phyloP scores from a whole-genome alignment of 2,888 invertebrate species.

The Acanthacorydalis orientalis region DNA sequence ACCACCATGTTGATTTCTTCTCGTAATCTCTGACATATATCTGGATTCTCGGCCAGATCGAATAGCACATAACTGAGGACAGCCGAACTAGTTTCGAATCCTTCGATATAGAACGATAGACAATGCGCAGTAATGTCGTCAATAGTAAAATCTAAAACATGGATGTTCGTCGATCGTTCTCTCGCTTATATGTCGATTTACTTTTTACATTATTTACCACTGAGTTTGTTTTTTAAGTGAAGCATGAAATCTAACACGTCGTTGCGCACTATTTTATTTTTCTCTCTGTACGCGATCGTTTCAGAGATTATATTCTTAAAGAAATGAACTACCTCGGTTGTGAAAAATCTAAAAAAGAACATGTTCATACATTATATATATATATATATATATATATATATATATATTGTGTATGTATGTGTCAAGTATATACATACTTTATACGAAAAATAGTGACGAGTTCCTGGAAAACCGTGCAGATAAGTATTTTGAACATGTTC shows the following conservation, averaged over 20 bases:
- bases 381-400: not conserved
- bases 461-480: not conserved
- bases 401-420: not conserved
- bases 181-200: not conserved
- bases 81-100: slow-evolving; percentile 29
- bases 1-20: slow-evolving; percentile 21
- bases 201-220: slow-evolving; percentile 7
- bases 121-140: slow-evolving; percentile 21
- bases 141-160: slow-evolving; percentile 16
- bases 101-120: slow-evolving; percentile 27
- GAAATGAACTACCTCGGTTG: slow-evolving; percentile 16
- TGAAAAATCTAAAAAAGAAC: slow-evolving; percentile 10
- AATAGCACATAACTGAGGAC: slow-evolving; percentile 23
- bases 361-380: not conserved
- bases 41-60: slow-evolving; percentile 23
- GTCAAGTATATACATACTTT: not conserved
- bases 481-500: not conserved
- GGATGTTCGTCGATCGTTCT: too few species aligned
- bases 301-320: slow-evolving; percentile 18
- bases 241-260: slow-evolving; percentile 27
- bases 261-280: slow-evolving; percentile 21
- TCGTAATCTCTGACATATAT: slow-evolving; percentile 24
- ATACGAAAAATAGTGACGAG: not conserved
- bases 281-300: slow-evolving; percentile 21
- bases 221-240: slow-evolving; percentile 16